A percentile compares a stretch with the other conserved stretches of the same genome.
phyloP scores from a whole-genome alignment of 2,113 vertebrate species.

The Falco punctatus region DNA sequence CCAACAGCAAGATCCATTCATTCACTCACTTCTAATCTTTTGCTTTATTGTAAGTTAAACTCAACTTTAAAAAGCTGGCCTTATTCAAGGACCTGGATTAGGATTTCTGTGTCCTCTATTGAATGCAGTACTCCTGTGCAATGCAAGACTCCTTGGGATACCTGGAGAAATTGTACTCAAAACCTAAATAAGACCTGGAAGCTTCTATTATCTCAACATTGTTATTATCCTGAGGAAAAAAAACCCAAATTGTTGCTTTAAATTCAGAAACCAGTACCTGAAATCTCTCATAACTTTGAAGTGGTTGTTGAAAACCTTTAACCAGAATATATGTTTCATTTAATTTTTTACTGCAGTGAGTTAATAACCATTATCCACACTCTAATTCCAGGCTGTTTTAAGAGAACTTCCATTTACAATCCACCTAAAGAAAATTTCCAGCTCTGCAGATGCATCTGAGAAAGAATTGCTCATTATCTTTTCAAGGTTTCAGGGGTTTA shows the following conservation, averaged over 20 bases:
- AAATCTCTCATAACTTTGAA: not conserved
- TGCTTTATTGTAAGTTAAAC: rapidly evolving
- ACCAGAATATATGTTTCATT: not conserved
- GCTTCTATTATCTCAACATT: not conserved
- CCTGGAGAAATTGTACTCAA: not conserved
- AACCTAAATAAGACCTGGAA: not conserved
- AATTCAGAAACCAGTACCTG: not conserved
- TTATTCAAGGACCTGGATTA: not conserved
- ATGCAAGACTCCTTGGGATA: not conserved
- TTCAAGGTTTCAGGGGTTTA: not conserved
- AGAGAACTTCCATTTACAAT: not conserved
- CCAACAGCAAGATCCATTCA: not conserved
- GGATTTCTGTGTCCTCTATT: not conserved
- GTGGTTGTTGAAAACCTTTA: not conserved
- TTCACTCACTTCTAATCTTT: not conserved
- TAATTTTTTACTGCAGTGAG: not conserved
- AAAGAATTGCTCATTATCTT: not conserved
- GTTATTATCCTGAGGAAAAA: not conserved
- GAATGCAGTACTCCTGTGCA: not conserved
- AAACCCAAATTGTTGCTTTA: not conserved
- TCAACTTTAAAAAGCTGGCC: not conserved
- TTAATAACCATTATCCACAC: not conserved
- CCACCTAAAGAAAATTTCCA: not conserved
- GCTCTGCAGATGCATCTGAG: not conserved
- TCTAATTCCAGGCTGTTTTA: not conserved